Evolutionary conservation across 2,797 vertebrate genomes (phyloP).

Genomic region (Gephyroberyx darwinii): DNA sequence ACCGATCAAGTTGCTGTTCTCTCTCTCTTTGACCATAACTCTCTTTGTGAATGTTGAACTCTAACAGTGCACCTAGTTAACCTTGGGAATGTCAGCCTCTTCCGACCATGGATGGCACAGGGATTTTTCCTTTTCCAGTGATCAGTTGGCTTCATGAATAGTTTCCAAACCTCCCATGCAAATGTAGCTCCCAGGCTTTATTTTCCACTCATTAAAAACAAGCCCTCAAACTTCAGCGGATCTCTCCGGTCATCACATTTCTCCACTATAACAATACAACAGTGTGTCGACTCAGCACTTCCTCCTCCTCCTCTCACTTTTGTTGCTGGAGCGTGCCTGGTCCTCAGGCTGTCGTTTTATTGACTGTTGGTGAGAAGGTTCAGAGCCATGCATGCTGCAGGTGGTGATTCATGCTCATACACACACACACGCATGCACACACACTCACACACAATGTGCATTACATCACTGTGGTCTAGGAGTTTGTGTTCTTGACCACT

Average conservation of each 20-base stretch:
- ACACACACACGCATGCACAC: slow-evolving; percentile 5
- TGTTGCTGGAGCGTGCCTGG: slow-evolving; percentile 29
- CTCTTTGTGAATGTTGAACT: slow-evolving; percentile 30
- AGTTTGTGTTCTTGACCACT: slow-evolving; percentile 19
- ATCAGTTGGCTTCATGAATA: slow-evolving; percentile 64
- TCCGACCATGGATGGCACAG: slow-evolving; percentile 30
- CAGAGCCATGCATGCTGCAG: slow-evolving; percentile 43
- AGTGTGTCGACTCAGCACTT: slow-evolving; percentile 75
- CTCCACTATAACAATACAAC: slow-evolving; percentile 73
- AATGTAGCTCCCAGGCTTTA: slow-evolving; percentile 71
- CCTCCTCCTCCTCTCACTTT: slow-evolving; percentile 56
- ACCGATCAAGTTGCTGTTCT: slow-evolving; percentile 22
- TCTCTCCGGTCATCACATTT: slow-evolving; percentile 74
- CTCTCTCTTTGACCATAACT: slow-evolving; percentile 17
- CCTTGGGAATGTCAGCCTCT: slow-evolving; percentile 37
- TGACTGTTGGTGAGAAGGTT: slow-evolving; percentile 60
- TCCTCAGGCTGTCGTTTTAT: slow-evolving; percentile 64
- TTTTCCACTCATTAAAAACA: slow-evolving; percentile 80
- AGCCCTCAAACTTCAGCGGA: slow-evolving; percentile 49
- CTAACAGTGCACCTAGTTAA: slow-evolving; percentile 15
- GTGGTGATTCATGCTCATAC: slow-evolving; percentile 37
- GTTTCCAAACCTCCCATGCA: slow-evolving; percentile 76
- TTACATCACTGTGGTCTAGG: slow-evolving; percentile 48
- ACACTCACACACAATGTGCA: slow-evolving; percentile 13
- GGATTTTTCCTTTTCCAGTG: slow-evolving; percentile 62